These are phyloP conservation scores for Drosophila sordidapex DNA, from an alignment of 2,888 invertebrate genomes.

Conservation along the genomic window DNA sequence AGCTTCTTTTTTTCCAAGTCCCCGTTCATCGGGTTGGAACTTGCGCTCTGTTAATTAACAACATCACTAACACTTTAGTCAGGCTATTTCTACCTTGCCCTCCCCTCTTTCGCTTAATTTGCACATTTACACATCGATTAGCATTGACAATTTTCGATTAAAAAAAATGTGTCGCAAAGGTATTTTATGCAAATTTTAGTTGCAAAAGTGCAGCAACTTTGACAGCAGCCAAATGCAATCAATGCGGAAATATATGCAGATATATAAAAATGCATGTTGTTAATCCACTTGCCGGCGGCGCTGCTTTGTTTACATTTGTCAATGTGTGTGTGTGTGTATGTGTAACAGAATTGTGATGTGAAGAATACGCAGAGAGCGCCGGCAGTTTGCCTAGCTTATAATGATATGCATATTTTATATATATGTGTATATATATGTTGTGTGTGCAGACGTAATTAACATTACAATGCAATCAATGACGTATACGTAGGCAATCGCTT, in stretches of 20 bases:
- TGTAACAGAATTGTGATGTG: not conserved
- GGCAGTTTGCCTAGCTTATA: conserved; percentile 13
- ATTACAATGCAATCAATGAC: conserved; percentile 6
- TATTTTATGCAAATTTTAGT: conserved; percentile 43
- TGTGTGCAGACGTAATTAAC: conserved; percentile 5
- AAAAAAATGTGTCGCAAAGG: conserved; percentile 21
- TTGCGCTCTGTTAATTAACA: conserved; percentile 14
- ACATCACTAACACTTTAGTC: conserved; percentile 6
- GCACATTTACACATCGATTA: conserved; percentile 33
- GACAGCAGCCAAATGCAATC: conserved; percentile 48
- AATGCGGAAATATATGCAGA: conserved; percentile 1
- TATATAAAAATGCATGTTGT: not conserved
- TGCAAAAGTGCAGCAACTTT: conserved; percentile 59
- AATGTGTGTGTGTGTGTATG: conserved; percentile 1
- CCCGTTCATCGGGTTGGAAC: not conserved
- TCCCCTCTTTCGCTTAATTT: not conserved
- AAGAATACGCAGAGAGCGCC: conserved; percentile 7
- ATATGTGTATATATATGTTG: not conserved
- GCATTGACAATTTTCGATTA: conserved; percentile 32
- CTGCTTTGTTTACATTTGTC: conserved; percentile 30
- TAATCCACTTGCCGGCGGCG: conserved; percentile 16
- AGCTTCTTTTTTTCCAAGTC: not conserved
- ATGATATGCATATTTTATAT: conserved; percentile 20
- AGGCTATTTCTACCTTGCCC: not conserved
- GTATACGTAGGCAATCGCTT: not conserved